Evolutionary conservation across 2,797 vertebrate genomes (phyloP).

Genomic region (Uromys caudimaculatus): DNA sequence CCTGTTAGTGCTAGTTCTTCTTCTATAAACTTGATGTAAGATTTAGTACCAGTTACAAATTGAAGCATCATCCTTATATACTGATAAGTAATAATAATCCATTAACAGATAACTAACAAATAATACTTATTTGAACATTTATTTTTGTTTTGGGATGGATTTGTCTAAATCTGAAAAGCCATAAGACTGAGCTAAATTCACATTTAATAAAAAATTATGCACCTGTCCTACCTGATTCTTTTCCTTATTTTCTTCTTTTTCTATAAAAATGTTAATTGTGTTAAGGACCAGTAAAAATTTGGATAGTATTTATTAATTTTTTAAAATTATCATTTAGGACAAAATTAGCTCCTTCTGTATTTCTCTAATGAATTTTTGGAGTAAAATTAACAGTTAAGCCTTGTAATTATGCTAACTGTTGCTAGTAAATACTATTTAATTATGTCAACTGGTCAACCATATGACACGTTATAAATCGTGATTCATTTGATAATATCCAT

Average conservation of each 20-base stretch:
- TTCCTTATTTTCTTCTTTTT: not conserved
- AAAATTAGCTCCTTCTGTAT: not conserved
- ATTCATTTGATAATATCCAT: not conserved
- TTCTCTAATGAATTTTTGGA: not conserved
- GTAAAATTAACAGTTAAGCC: not conserved
- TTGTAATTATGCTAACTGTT: not conserved
- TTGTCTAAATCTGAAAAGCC: constrained; percentile 27
- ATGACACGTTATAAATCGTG: not conserved
- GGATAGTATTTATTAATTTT: not conserved
- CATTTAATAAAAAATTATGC: not conserved
- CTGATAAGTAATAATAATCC: not conserved
- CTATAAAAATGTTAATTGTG: not conserved
- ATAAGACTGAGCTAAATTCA: not conserved
- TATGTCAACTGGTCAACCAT: not conserved
- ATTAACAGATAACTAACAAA: not conserved
- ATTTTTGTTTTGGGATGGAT: constrained; percentile 26
- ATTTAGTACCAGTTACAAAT: constrained; percentile 10
- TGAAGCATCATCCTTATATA: not conserved
- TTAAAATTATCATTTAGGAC: not conserved
- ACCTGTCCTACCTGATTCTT: not conserved
- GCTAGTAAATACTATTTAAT: not conserved
- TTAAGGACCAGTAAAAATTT: not conserved
- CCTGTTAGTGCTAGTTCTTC: not conserved
- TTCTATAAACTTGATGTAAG: constrained; percentile 8
- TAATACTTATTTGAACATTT: not conserved